Evolutionary conservation across 2,888 invertebrate genomes (phyloP), one percentile per base, ranked within the genome.

Genomic region (Caenorhabditis wallacei): DNA sequence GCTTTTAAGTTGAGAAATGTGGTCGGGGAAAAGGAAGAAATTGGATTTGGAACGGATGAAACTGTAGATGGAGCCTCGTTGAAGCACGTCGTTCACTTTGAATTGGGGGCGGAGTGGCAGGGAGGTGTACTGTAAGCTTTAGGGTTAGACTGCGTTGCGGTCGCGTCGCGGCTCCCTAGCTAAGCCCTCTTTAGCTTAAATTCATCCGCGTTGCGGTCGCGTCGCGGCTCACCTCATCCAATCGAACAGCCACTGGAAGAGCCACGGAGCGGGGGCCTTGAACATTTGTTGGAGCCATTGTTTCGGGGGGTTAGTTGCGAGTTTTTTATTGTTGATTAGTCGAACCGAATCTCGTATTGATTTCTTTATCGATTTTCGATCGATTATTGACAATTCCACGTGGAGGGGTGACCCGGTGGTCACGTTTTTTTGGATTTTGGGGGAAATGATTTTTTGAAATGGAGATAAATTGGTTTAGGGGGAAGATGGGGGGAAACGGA

Each of bases 51-150:
- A 78, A 13, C 82, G 78, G 18, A 78, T 37, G 24, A 61, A 48
- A 8, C 54, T 56, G 51, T 54, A 43, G 13, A 72, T 43, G 0
- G 30, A n/a, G 26, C 82, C 82, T 10, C 72, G 68, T 46, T 69
- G 69, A 37, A 82, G 37, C 46, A 78, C 78, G 16, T 82, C 72
- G 20, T 72, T 68, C 13, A 82, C 76, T 37, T 53, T 59, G 68
- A 61, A 82, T 53, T 63, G 51, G 20, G 18, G 18, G 3, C 40
- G 53, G 18, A 57, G 24, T 35, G 82, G 82, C 0, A 82, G 76
- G 0, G 66, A 2, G 68, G 76, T 72, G 68, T 72, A 82, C 82
- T 81, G 40, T 40, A 40, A 4, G 40, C 13, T 40, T 40, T 30
- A 30, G 3, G 40, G 40, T 40, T 13, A 16, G 40, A 11, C 5